These are phyloP conservation scores for Alectoris magna DNA, from an alignment of 2,797 vertebrate species.

Conservation along the genomic window DNA sequence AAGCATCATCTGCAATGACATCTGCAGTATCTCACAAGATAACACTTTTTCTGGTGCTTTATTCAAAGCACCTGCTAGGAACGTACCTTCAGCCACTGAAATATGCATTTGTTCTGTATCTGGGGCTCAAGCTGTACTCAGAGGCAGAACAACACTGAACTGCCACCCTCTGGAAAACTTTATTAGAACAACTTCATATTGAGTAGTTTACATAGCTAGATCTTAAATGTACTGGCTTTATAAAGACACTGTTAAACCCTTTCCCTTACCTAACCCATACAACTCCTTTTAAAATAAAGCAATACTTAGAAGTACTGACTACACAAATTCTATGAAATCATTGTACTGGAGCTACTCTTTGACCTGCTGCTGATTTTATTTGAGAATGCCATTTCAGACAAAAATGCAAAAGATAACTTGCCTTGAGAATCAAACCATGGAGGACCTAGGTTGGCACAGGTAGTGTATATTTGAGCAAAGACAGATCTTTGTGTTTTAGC, in stretches of 20 bases:
- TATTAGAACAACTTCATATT: neutral
- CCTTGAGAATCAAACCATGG: neutral
- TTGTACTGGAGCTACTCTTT: neutral
- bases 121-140: neutral
- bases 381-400: neutral
- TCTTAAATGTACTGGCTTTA: neutral
- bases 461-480: neutral
- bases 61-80: neutral
- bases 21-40: neutral
- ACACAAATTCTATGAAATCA: neutral
- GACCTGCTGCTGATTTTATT: neutral
- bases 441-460: neutral
- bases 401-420: neutral
- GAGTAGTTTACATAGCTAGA: slow-evolving; percentile 19
- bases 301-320: neutral
- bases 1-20: slow-evolving; percentile 11
- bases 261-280: neutral
- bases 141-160: slow-evolving; percentile 22
- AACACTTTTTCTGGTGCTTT: neutral
- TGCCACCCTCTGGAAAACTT: slow-evolving; percentile 37
- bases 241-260: neutral
- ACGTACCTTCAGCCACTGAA: neutral
- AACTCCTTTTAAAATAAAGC: neutral
- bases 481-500: neutral
- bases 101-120: neutral